Conservation (phyloP, 2,888 invertebrate species). For the Iselma pallidipennis region DNA sequence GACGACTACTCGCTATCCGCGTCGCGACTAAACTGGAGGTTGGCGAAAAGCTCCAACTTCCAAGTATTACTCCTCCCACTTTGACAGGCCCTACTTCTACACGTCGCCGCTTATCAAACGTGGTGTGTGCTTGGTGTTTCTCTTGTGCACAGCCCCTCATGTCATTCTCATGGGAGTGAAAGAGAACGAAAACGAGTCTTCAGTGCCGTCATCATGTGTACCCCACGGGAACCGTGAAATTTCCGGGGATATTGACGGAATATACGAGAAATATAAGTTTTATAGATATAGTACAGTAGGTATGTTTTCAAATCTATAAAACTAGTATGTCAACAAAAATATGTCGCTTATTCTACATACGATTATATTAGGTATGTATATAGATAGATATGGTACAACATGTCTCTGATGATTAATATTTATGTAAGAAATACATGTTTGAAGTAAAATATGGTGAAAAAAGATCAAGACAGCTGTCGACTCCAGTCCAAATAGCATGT, state of each 20-base stretch:
- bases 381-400: too few species aligned
- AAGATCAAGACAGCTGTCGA: not conserved
- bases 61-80: conserved; percentile 52
- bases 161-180: conserved; percentile 42
- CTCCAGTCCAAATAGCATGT: conserved; percentile 2
- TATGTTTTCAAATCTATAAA: too few species aligned
- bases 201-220: conserved; percentile 45
- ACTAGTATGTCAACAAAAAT: too few species aligned
- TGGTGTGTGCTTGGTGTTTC: not conserved
- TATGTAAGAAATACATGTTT: not conserved
- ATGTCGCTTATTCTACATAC: not conserved
- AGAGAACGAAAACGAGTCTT: conserved; percentile 42
- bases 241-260: conserved; percentile 22
- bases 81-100: conserved; percentile 42
- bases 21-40: conserved; percentile 46
- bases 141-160: conserved; percentile 32
- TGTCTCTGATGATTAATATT: not conserved
- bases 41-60: conserved; percentile 45
- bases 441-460: not conserved
- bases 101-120: conserved; percentile 50
- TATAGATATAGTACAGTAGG: too few species aligned
- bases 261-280: conserved; percentile 13
- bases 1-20: conserved; percentile 9
- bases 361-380: not conserved
- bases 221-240: conserved; percentile 40